These are phyloP conservation scores for Myiagra hebetior DNA, from an alignment of 2,113 vertebrate species.

Conservation along the genomic window DNA sequence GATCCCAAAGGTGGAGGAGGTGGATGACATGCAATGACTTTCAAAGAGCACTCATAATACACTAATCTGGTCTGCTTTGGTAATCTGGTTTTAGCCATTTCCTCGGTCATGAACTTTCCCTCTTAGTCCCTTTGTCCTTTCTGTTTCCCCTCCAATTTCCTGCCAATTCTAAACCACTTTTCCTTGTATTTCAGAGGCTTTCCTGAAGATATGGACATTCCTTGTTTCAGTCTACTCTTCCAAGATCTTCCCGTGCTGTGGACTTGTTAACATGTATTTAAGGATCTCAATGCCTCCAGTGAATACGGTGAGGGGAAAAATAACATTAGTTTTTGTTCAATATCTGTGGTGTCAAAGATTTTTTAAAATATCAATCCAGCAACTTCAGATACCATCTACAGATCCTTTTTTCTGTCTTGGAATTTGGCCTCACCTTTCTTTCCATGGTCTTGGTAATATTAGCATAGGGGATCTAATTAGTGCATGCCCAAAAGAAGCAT, in stretches of 20 bases:
- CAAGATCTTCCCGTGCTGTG: not conserved
- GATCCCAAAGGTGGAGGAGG: not conserved
- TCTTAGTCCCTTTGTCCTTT: not conserved
- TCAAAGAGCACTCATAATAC: not conserved
- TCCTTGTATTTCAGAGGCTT: not conserved
- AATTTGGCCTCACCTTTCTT: not conserved
- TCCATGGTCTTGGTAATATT: not conserved
- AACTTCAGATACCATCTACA: not conserved
- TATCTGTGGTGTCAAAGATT: not conserved
- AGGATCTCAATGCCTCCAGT: rapidly evolving
- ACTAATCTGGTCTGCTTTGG: not conserved
- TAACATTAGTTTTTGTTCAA: not conserved
- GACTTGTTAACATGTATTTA: not conserved
- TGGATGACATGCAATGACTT: not conserved
- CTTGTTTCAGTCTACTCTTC: not conserved
- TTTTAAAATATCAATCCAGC: not conserved
- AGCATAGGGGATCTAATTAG: not conserved
- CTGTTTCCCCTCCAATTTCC: not conserved
- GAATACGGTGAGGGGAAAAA: not conserved
- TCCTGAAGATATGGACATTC: not conserved
- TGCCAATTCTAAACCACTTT: not conserved
- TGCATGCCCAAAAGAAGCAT: not conserved
- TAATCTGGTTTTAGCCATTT: not conserved
- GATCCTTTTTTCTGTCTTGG: not conserved
- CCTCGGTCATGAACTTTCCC: not conserved